Conservation (phyloP, 2,888 invertebrate genomes). For the Drosophila birchii region DNA sequence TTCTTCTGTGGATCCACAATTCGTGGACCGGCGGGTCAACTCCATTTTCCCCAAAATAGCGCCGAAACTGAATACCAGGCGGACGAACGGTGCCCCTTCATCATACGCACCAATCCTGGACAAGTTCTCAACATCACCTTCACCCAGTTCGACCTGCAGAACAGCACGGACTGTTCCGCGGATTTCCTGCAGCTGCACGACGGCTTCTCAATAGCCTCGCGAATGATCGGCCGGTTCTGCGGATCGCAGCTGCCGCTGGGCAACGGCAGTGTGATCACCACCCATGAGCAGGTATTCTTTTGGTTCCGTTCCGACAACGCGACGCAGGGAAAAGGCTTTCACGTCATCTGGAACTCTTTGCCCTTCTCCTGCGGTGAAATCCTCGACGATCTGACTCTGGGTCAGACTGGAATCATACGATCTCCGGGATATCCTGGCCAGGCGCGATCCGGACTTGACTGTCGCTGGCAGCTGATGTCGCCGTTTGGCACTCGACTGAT, state of each 20-base stretch:
- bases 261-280: conserved; percentile 89
- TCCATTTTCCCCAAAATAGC: conserved; percentile 87
- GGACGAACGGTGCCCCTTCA: conserved; percentile 92
- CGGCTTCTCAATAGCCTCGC: conserved; percentile 89
- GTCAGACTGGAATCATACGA: conserved; percentile 89
- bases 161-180: conserved; percentile 87
- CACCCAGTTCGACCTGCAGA: conserved; percentile 88
- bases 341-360: conserved; percentile 91
- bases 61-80: conserved; percentile 85
- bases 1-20: conserved; percentile 88
- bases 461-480: conserved; percentile 91
- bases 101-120: conserved; percentile 88
- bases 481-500: conserved; percentile 90
- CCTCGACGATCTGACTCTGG: conserved; percentile 83
- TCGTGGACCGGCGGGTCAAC: conserved; percentile 86
- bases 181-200: conserved; percentile 94
- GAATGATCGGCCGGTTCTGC: conserved; percentile 92
- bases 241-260: conserved; percentile 89
- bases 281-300: conserved; percentile 90
- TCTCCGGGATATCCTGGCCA: conserved; percentile 95
- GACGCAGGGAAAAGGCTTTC: conserved; percentile 88
- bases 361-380: conserved; percentile 90
- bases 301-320: conserved; percentile 91
- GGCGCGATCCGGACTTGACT: conserved; percentile 92
- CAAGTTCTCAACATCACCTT: conserved; percentile 93